Conservation (phyloP, 1,140 invertebrate species). For the Eriocheir sinensis region DNA sequence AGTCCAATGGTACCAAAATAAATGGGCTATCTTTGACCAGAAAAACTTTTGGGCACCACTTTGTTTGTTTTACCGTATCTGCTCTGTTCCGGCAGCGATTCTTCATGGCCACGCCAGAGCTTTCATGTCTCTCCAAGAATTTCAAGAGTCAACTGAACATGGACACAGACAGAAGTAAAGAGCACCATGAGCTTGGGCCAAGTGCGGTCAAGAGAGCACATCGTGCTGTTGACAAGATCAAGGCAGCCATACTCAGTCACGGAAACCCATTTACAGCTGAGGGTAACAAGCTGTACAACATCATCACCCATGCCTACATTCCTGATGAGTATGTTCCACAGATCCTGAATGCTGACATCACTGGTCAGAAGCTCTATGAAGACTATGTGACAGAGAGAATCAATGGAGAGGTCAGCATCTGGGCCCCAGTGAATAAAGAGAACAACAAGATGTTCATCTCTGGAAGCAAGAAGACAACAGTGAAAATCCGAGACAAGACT, state of each 20-base stretch:
- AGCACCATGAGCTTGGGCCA: slow-evolving; percentile 49
- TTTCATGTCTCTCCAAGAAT: slow-evolving; percentile 27
- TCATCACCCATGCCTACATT: slow-evolving; percentile 50
- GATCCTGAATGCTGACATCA: slow-evolving; percentile 43
- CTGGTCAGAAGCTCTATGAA: slow-evolving; percentile 49
- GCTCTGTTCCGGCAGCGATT: too few relatives aligned
- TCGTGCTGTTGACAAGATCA: slow-evolving; percentile 14
- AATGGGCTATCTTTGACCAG: too few relatives aligned
- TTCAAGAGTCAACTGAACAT: slow-evolving; percentile 49
- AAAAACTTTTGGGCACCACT: too few relatives aligned
- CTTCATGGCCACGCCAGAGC: slow-evolving; percentile 38
- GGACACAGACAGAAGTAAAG: slow-evolving; percentile 31
- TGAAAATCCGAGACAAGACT: too few relatives aligned
- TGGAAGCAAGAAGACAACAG: too few relatives aligned
- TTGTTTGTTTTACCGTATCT: too few relatives aligned
- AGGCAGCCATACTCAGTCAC: too few relatives aligned
- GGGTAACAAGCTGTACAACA: slow-evolving; percentile 28
- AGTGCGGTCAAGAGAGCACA: slow-evolving; percentile 43
- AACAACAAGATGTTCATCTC: too few relatives aligned
- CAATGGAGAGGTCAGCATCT: too few relatives aligned
- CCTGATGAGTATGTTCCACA: slow-evolving; percentile 43
- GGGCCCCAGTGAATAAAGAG: too few relatives aligned
- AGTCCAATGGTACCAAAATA: too few relatives aligned
- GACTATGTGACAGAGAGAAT: slow-evolving; percentile 47
- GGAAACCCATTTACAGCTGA: slow-evolving; percentile 28